These are phyloP conservation scores for Camelus dromedarius DNA, from an alignment of 2,113 vertebrate species.

Conservation along the genomic window DNA sequence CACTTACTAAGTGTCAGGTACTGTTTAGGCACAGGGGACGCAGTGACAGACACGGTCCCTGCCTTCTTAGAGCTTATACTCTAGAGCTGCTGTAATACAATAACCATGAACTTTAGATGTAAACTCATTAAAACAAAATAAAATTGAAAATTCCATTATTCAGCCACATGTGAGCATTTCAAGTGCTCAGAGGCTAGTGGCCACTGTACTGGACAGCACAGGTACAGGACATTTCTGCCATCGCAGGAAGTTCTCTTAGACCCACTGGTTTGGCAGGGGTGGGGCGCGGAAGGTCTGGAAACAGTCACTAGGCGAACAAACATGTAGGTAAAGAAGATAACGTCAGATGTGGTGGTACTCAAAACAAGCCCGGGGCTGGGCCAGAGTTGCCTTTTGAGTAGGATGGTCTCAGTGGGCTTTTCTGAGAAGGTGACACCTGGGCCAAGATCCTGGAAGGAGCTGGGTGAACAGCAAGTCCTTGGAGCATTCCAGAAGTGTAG, in stretches of 20 bases:
- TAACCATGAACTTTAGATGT: not conserved
- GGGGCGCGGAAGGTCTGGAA: not conserved
- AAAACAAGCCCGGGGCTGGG: not conserved
- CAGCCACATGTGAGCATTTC: not conserved
- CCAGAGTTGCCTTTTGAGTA: not conserved
- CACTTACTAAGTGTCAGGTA: not conserved
- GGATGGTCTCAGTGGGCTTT: not conserved
- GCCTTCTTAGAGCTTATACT: not conserved
- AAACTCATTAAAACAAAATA: conserved; percentile 9
- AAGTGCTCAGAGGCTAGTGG: not conserved
- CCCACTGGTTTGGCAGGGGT: not conserved
- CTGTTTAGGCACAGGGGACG: not conserved
- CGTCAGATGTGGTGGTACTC: not conserved
- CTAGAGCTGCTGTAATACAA: not conserved
- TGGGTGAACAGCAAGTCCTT: not conserved
- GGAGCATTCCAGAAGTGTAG: not conserved
- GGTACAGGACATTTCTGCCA: not conserved
- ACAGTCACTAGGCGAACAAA: not conserved
- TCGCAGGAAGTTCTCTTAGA: not conserved
- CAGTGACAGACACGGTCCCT: not conserved
- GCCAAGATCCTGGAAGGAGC: not conserved
- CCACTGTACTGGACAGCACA: not conserved
- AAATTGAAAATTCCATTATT: conserved; percentile 11
- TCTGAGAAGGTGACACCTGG: not conserved
- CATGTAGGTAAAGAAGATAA: not conserved